Evolutionary conservation across 2,797 vertebrate genomes (phyloP), one percentile per base, ranked within the genome.

Genomic region (Crenichthys baileyi): DNA sequence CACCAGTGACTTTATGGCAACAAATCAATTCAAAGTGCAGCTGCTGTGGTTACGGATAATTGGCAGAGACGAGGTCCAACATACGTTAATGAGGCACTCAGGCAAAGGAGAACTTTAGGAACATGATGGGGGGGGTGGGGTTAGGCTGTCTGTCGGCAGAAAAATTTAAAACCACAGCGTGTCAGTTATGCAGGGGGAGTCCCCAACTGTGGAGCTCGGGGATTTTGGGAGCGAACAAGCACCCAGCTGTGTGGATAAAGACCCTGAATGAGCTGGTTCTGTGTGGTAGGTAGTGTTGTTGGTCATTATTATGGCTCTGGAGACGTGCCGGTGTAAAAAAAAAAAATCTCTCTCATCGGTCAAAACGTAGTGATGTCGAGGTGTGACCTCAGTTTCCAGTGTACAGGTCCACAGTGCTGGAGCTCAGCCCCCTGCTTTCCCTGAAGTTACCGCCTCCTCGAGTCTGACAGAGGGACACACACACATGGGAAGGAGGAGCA

Each of bases 391-490:
- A 96, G 92, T 97, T 97, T 88, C 95, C 95, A 48, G 96, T 95
- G 87, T 96, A 98, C 67, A 99, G 96, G 79, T 98, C 95, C 92
- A 96, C 93, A 11, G 96, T 97, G 95, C 98, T 99, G 95, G 97
- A 97, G 88, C 98, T 99, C 90, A 97, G 91, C 41, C 96, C 97
- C 44, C 96, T 94, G 65, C 94, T 97, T 77, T 95, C 94, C 1
- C 90, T 94, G 36, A 97, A 93, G 90, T 92, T 78, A 88, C 94
- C 73, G 18, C 95, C 89, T 24, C 95, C 93, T 26, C 90, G 95
- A 72, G 84, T 94, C 97, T 98, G 84, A 80, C 1, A 31, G 0
- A 61, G 0, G 6, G 41, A 76, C 4, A 4, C 18, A 60, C 26
- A 71, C 26, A 39, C n/a, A n/a, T 22, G n/a, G 13, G 56, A 13